Evolutionary conservation across 2,797 vertebrate genomes (phyloP).

Genomic region (Vireo griseus): DNA sequence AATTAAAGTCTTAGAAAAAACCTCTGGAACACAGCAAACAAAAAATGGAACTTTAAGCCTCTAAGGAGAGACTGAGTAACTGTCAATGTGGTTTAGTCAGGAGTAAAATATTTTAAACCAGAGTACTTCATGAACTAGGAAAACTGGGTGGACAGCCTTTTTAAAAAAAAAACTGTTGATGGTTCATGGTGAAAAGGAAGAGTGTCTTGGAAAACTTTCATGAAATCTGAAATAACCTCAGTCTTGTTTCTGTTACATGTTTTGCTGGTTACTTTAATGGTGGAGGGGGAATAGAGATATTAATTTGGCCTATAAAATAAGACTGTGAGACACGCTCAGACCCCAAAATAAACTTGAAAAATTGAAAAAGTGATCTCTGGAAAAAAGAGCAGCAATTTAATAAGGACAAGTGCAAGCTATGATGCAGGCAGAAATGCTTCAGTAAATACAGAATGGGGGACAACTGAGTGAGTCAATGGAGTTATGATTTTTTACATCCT

Average conservation of each 20-base stretch:
- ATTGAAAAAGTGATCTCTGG: neutral
- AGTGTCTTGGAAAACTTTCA: neutral
- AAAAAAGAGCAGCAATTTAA: neutral
- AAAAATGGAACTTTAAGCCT: neutral
- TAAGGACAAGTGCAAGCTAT: neutral
- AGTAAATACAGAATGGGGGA: neutral
- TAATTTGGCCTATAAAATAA: neutral
- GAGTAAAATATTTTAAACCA: neutral
- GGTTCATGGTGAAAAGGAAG: neutral
- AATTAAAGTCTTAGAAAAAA: neutral
- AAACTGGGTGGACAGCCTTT: neutral
- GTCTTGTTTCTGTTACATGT: rapidly evolving
- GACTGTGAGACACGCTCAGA: neutral
- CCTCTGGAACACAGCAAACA: neutral
- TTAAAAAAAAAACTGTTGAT: neutral
- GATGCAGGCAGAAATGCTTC: neutral
- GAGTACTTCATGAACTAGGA: neutral
- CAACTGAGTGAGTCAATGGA: neutral
- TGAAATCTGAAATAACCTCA: neutral
- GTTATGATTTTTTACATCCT: neutral
- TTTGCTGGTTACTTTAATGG: neutral
- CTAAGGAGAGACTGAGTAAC: neutral
- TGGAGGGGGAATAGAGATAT: neutral
- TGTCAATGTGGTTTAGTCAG: neutral
- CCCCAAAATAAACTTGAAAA: neutral